Evolutionary conservation across 1,140 invertebrate genomes (phyloP), one percentile per base, ranked within the genome.

Genomic region (Himalopsyche phryganea): DNA sequence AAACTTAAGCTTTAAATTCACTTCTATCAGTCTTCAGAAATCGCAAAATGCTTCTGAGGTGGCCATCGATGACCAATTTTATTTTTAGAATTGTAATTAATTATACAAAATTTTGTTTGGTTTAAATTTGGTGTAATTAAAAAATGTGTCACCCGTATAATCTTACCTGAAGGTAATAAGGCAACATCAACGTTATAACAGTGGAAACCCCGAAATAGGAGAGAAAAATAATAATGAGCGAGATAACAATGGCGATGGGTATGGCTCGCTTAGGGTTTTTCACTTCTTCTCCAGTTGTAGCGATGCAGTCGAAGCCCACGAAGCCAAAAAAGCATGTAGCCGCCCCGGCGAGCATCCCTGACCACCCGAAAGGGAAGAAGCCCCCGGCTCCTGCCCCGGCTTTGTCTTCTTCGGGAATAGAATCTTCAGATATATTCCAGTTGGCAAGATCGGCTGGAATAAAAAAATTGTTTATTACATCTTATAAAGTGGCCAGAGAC

Each of bases 271-370:
- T 90, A 0, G 94, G 92, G 70, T 94, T 88, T 50, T 83, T 85
- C 0, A 88, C 91, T 77, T 94, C 92, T 74, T 94, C 92, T 0
- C 90, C 90, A 0, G 90, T 88, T 0, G 89, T 88, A 6, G 89
- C 90, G 61, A 97, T 94, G 58, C 91, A 92, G 69, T 97, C 93
- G 71, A 96, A 97, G 14, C 94, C 94, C 50, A 96, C 94, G 71
- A 95, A 96, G 4, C 92, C 93, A 68, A 95, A 96, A 75, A 96
- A 97, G 73, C 93, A 96, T 11, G 91, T 90, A n/a, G 92, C 92
- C 1, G 91, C 91, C 1, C 91, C 92, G 10, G 84, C 85, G 49
- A 92, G 64, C 1, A 80, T 80, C 1, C 87, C 87, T 51, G 73
- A 71, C 35, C 85, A 73, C 2, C 87, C 87, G 65, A 75, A 88